Conservation (phyloP, 2,113 vertebrate genomes). For the Columba livia region DNA sequence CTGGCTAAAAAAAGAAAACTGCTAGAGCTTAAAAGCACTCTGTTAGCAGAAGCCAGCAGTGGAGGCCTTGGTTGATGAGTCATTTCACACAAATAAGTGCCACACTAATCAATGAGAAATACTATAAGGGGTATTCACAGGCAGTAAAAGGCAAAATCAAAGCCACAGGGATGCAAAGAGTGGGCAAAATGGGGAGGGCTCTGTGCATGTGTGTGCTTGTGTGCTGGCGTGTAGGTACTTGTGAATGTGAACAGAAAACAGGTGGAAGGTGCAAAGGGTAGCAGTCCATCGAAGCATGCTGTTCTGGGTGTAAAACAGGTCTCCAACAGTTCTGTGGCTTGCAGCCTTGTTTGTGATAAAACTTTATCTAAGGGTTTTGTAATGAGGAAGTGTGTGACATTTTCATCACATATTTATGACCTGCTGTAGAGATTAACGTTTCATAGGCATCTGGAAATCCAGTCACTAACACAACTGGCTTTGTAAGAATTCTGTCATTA, state of each 20-base stretch:
- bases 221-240: background rate
- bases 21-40: slow-evolving; percentile 53
- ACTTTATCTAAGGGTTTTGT: slow-evolving; percentile 46
- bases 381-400: slow-evolving; percentile 38
- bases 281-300: background rate
- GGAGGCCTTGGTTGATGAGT: slow-evolving; percentile 21
- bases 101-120: slow-evolving; percentile 45
- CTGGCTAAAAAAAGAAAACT: slow-evolving; percentile 58
- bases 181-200: background rate
- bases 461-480: slow-evolving; percentile 3
- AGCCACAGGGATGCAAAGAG: background rate
- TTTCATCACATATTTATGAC: slow-evolving; percentile 68
- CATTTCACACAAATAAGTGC: slow-evolving; percentile 51
- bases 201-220: background rate
- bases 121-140: background rate
- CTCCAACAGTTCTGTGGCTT: background rate
- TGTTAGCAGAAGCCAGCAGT: slow-evolving; percentile 36
- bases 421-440: slow-evolving; percentile 48
- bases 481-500: slow-evolving; percentile 51
- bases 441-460: slow-evolving; percentile 63
- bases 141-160: slow-evolving; percentile 2
- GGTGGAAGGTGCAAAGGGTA: background rate
- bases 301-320: background rate
- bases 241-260: background rate
- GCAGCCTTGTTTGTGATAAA: slow-evolving; percentile 5